Base-by-base conservation (phyloP, 2,797 vertebrate genomes). In the Melanogrammus aeglefinus region DNA sequence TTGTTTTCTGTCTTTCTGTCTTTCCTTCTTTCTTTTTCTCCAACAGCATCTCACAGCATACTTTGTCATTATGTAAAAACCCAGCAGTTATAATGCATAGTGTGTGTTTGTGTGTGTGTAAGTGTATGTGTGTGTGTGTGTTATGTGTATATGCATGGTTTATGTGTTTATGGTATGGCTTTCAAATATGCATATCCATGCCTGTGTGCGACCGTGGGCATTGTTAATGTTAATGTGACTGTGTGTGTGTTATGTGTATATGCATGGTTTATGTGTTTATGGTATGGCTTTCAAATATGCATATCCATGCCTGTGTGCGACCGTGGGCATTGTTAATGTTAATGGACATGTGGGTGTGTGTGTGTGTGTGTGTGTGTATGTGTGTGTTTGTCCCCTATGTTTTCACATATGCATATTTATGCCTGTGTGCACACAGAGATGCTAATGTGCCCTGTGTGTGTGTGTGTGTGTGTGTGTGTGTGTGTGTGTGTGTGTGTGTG, bases 81-180 rank as follows among this genome's bases (percentile, higher is more conserved):
- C 83, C 83, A 84, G 82, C 86, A 83, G 86, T 86, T 86, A 87
- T 88, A 73, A 71, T 82, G 72, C 80, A 83, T 87, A 85, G 88
- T 85, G 90, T 82, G 86, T 83, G 82, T 33, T 74, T 21, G 72
- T 66, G 57, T 66, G 57, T 73, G 71, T 36, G 21, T 70, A 18
- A 6, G 24, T 47, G 9, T 47, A 70, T n/a, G 27, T 77, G 71
- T 70, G 80, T 63, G 77, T 79, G 80, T 72, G 78, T 85, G 72
- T 31, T 85, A 69, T 31, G 29, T 31, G 80, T 77, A 38, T 80
- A 57, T 66, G 14, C 21, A 18, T 70, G 63, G 39, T n/a, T 7
- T 31, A 14, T 75, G 66, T 44, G 10, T 77, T n/a, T 76, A 35
- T 76, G 57, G 0, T 57, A 27, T 33, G 27, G 39, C 18, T 18